Base-by-base conservation (phyloP, 2,888 invertebrate species). In the Laothoe populi region DNA sequence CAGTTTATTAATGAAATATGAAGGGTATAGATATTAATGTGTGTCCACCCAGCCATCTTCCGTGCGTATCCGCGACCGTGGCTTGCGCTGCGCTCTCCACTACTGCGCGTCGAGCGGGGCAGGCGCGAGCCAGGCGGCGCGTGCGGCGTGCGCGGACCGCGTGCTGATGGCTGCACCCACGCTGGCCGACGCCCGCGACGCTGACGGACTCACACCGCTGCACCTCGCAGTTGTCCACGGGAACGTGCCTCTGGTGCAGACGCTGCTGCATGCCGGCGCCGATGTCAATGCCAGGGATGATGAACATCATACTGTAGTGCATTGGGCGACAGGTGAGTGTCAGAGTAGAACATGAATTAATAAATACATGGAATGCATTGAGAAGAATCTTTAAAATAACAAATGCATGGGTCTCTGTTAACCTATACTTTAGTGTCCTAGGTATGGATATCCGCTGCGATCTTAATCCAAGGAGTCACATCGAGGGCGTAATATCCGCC, bases 211-310 rank as follows among this genome's bases (percentile, higher is more conserved):
- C 83, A 98, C 99, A 10, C 97, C 99, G 10, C 94, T 99, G 61
- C 98, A 99, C 90, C 95, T 99, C 77, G 98, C 99, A 26, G 98
- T 98, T 66, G 98, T 98, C 80, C 97, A 98, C 69, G 98, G 98
- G 59, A 97, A 98, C 84, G 95, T 96, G 76, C 96, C 96, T 19
- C 94, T 98, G 71, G 96, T 98, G 66, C 96, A 97, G 74, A 96
- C 97, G 65, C 94, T 99, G 63, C 92, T 99, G 60, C 96, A 97
- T 46, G 96, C 96, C 72, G 97, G 97, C 45, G 98, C 98, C 8
- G 96, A 98, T 80, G 96, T 99, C 69, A 96, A 97, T 85, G 96
- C 97, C 53, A 94, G 97, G 70, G 99, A 99, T 87, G 96, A 97
- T 77, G 99, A 99, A 83, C 96, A 97, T 65, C 99, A 99, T 85